Base-by-base conservation (phyloP, 2,888 invertebrate species). In the Aleiodes testaceus region DNA sequence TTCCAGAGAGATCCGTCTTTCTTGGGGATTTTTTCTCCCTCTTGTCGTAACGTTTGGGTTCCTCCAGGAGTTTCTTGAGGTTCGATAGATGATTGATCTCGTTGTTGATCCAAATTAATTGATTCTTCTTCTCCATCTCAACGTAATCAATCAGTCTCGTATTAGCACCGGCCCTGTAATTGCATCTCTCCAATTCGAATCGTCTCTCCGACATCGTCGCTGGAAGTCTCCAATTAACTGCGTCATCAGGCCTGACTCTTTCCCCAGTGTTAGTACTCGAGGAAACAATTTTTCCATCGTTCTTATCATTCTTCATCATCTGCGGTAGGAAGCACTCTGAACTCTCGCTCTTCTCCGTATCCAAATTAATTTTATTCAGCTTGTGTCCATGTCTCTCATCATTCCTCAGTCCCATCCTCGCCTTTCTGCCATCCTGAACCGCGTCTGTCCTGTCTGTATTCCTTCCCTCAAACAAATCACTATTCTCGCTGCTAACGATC, bases 51-150 rank as follows among this genome's bases (percentile, higher is more conserved):
- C 45, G 69, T 26, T 72, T 82, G 26, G 86, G 81, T 49, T 87
- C 83, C 63, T 87, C 87, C 20, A 87, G 69, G 14, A 87, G 77
- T 74, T 82, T 82, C 81, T 90, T 91, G 14, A 91, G 81, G 78
- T 90, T 90, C 22, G 86, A 88, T 22, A 91, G 82, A 79, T 91
- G 90, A 49, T 87, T 85, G 14, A 91, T 91, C 81, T 91, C 91
- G 74, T 89, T 89, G 50, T 89, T 89, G 45, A 91, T 91, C 90
- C 91, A 90, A 20, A 88, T 84, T 14, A 91, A 79, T 76, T 91
- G 91, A 78, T 90, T 89, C 73, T 88, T 87, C 69, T 89, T 87
- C 79, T 90, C 90, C 81, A 89, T 88, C 77, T 89, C 88, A 0
- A 88, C 89, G 75, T 88, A 89, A 73, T 83, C 83, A 3, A 87